phyloP scores from a whole-genome alignment of 2,113 vertebrate species.

The Labrus mixtus region DNA sequence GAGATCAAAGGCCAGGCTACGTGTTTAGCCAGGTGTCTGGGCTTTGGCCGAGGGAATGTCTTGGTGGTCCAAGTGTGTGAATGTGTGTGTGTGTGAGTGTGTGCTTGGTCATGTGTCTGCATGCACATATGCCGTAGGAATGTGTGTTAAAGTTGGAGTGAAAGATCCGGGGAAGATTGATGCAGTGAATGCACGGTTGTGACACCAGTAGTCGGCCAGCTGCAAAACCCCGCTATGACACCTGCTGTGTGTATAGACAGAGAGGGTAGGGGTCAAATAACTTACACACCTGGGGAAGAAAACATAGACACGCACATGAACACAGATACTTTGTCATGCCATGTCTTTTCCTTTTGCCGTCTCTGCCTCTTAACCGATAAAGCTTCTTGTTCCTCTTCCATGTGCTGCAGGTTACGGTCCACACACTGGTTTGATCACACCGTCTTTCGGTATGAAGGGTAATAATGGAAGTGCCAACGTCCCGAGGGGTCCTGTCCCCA shows the following conservation, averaged over 20 bases:
- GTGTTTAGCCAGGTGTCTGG: slow-evolving; percentile 70
- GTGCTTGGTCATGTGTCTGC: slow-evolving; percentile 20
- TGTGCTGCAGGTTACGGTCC: slow-evolving; percentile 28
- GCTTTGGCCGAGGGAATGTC: slow-evolving; percentile 34
- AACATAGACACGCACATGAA: background rate
- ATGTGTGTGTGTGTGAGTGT: slow-evolving; percentile 19
- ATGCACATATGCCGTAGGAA: slow-evolving; percentile 42
- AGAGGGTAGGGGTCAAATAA: slow-evolving; percentile 64
- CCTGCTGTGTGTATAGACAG: slow-evolving; percentile 54
- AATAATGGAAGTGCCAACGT: slow-evolving; percentile 77
- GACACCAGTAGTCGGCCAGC: slow-evolving; percentile 54
- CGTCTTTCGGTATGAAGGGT: slow-evolving; percentile 84
- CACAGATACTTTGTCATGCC: background rate
- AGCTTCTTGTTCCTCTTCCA: background rate
- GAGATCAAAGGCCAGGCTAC: slow-evolving; percentile 51
- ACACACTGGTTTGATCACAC: slow-evolving; percentile 72
- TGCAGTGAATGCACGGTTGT: slow-evolving; percentile 55
- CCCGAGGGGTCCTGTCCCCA: slow-evolving; percentile 59
- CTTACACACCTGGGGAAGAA: slow-evolving; percentile 47
- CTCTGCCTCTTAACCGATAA: background rate
- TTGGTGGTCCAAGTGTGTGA: slow-evolving; percentile 45
- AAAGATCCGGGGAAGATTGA: slow-evolving; percentile 56
- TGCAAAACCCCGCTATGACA: slow-evolving; percentile 39
- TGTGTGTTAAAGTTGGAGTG: slow-evolving; percentile 37
- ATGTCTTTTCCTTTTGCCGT: background rate